These are phyloP conservation scores for Pachyrhynchus sulphureomaculatus DNA, from an alignment of 1,140 invertebrate species.

Conservation along the genomic window DNA sequence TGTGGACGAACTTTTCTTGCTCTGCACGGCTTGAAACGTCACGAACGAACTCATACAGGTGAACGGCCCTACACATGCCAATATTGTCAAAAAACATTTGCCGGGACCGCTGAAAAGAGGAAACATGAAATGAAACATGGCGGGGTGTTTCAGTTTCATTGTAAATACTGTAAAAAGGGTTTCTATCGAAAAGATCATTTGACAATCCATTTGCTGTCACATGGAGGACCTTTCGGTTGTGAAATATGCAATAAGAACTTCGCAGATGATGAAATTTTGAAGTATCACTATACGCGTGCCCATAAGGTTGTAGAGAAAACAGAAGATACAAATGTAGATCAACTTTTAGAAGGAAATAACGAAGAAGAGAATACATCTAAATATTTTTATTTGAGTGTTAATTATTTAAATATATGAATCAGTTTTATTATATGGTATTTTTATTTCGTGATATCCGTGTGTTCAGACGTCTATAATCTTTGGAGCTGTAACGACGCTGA, in stretches of 20 bases:
- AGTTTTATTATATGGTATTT: no score
- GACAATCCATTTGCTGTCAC: constrained; percentile 36
- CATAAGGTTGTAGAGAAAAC: background rate
- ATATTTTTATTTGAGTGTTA: no score
- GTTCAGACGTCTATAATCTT: no score
- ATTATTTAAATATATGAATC: no score
- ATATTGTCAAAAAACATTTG: constrained; percentile 65
- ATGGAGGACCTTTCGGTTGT: constrained; percentile 34
- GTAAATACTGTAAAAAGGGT: constrained; percentile 68
- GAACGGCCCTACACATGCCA: constrained; percentile 45
- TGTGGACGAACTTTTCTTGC: constrained; percentile 59
- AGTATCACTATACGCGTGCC: background rate
- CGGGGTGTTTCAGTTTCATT: constrained; percentile 72
- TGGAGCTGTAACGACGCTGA: no score
- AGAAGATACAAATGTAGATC: background rate
- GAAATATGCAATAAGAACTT: constrained; percentile 34
- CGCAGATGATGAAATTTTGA: constrained; percentile 29
- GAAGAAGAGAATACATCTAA: no score
- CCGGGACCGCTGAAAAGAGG: constrained; percentile 65
- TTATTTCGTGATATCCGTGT: no score
- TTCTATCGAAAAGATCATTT: constrained; percentile 52
- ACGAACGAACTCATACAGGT: constrained; percentile 46
- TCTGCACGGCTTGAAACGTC: constrained; percentile 49
- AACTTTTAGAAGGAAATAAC: no score
- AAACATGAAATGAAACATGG: constrained; percentile 60